phyloP scores from a whole-genome alignment of 2,797 vertebrate species.

The Heterohyrax brucei region DNA sequence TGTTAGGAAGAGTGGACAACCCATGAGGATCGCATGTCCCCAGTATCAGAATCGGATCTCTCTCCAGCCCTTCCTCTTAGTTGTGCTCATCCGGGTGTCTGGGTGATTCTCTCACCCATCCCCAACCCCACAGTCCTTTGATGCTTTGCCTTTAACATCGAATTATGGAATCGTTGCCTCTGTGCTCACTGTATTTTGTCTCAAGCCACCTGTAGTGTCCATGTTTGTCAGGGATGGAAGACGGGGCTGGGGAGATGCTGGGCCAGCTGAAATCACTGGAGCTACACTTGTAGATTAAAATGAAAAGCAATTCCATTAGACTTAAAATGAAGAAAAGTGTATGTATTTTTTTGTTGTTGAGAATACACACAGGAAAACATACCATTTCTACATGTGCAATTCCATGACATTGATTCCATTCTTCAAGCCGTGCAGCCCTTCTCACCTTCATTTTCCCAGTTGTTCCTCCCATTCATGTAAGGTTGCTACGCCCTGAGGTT shows the following conservation, averaged over 20 bases:
- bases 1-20: not conserved
- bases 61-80: rapidly evolving
- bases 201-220: not conserved
- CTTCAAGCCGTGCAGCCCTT: too few relatives aligned
- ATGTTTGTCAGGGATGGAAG: not conserved
- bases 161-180: not conserved
- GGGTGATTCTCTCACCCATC: not conserved
- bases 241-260: not conserved
- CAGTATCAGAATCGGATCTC: not conserved
- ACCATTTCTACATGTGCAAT: too few relatives aligned
- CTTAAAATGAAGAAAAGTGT: too few relatives aligned
- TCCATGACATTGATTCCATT: too few relatives aligned
- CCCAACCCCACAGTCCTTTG: not conserved
- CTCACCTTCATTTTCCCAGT: too few relatives aligned
- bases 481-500: too few relatives aligned
- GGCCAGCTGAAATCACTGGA: not conserved
- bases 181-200: rapidly evolving
- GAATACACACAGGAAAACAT: too few relatives aligned
- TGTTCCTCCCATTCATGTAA: too few relatives aligned
- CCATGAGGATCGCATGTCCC: not conserved
- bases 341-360: too few relatives aligned
- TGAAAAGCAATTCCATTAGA: not conserved
- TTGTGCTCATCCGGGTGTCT: not conserved
- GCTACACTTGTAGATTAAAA: not conserved
- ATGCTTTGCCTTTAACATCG: not conserved